Conservation (phyloP, 1,140 invertebrate genomes). For the Goniozus legneri region DNA sequence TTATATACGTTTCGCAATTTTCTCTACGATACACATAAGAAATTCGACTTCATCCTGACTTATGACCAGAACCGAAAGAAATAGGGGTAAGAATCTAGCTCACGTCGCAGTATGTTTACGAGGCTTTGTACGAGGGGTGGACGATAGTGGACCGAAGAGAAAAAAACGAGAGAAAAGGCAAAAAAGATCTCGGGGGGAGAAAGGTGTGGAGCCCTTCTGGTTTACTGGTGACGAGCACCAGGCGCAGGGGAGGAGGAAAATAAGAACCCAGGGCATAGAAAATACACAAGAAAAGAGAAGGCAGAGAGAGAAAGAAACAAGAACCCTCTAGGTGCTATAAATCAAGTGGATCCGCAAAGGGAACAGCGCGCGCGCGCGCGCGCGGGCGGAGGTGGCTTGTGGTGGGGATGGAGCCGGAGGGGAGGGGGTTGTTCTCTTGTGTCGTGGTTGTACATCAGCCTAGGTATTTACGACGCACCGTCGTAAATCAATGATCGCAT, state of each 20-base stretch:
- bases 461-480: constrained; percentile 37
- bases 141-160: background rate
- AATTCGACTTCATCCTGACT: too few species aligned
- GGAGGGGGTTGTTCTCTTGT: constrained; percentile 1
- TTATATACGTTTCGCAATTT: too few species aligned
- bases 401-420: background rate
- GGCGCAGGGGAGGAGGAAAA: too few species aligned
- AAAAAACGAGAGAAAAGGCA: constrained; percentile 1
- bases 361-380: constrained; percentile 20
- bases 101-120: too few species aligned
- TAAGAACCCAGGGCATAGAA: too few species aligned
- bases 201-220: too few species aligned
- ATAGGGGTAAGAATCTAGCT: too few species aligned
- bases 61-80: too few species aligned
- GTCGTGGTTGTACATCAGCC: constrained; percentile 34
- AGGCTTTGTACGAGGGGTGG: too few species aligned
- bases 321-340: constrained; percentile 29
- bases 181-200: background rate
- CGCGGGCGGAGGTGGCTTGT: background rate
- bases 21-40: too few species aligned
- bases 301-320: constrained; percentile 20
- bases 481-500: constrained; percentile 40
- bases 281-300: background rate
- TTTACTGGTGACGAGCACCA: too few species aligned
- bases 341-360: constrained; percentile 33